Evolutionary conservation across 2,113 vertebrate genomes (phyloP), one percentile per base, ranked within the genome.

Genomic region (Callionymus lyra): DNA sequence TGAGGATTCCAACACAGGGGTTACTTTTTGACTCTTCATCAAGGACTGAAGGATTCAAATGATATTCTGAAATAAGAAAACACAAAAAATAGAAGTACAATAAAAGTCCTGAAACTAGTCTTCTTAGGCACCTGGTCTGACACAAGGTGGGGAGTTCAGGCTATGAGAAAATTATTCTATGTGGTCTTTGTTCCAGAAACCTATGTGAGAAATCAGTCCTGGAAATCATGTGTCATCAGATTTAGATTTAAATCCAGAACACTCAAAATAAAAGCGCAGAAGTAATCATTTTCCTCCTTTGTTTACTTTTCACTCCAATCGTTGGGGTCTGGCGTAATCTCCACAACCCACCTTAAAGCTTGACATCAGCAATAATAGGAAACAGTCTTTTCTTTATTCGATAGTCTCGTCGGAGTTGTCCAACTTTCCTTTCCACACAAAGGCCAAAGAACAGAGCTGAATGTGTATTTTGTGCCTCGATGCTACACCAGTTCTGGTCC

Each of bases 1-100:
- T 62, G 68, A 60, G 55, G 65, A 53, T 57, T 70, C 49, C 42
- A 50, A 40, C 56, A 48, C 55, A 51, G 74, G 65, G 67, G 59
- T 62, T 54, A 49, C 47, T 56, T 57, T 46, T 44, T 49, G 56
- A 15, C 64, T 8, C 21, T 27, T 27, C 21, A 27, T 8, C 21
- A 27, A 4, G 8, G 21, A 27, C n/a, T n/a, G n/a, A n/a, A n/a
- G n/a, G n/a, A n/a, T n/a, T n/a, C n/a, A n/a, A n/a, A n/a, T n/a
- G n/a, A n/a, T n/a, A n/a, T n/a, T n/a, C n/a, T n/a, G n/a, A n/a
- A n/a, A n/a, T n/a, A n/a, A n/a, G n/a, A n/a, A n/a, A n/a, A n/a
- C n/a, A n/a, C n/a, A n/a, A n/a, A n/a, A n/a, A n/a, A n/a, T n/a
- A n/a, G n/a, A n/a, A n/a, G n/a, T n/a, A n/a, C n/a, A n/a, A n/a